A percentile compares a stretch with the other conserved stretches of the same genome.
Conservation (phyloP, 2,113 vertebrate species). For the Gobio gobio region DNA sequence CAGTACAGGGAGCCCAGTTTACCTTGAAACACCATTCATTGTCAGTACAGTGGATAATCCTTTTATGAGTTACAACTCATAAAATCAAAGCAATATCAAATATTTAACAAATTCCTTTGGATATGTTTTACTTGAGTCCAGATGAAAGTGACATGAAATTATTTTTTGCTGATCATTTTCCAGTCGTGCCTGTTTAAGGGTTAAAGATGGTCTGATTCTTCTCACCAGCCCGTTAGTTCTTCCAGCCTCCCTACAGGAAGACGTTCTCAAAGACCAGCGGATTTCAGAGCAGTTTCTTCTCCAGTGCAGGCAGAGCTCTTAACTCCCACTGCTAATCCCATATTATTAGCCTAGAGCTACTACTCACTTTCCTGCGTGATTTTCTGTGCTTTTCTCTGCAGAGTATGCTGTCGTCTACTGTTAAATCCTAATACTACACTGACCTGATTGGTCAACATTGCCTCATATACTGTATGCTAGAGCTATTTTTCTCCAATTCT, state of each 20-base stretch:
- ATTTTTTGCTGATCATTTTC: too few relatives aligned
- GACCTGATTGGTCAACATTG: background rate
- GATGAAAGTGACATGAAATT: too few relatives aligned
- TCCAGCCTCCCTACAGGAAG: background rate
- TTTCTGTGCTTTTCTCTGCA: background rate
- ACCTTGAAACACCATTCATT: too few relatives aligned
- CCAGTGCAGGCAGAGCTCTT: constrained; percentile 13
- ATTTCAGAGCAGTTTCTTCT: constrained; percentile 7
- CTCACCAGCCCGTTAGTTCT: background rate
- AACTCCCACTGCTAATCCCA: constrained; percentile 34
- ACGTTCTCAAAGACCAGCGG: background rate
- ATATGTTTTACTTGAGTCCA: too few relatives aligned
- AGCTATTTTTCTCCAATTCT: background rate
- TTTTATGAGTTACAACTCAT: too few relatives aligned
- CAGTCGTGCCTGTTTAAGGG: background rate
- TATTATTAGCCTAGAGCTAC: constrained; percentile 14
- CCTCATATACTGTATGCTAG: background rate
- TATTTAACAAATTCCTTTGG: too few relatives aligned
- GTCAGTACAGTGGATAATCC: too few relatives aligned
- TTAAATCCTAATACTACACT: constrained; percentile 2
- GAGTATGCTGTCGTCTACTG: background rate
- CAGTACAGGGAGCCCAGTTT: too few relatives aligned
- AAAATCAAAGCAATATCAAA: too few relatives aligned
- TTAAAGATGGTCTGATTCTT: background rate
- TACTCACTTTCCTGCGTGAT: constrained; percentile 7